Conservation (phyloP, 2,888 invertebrate species). For the Drosophila picticornis region DNA sequence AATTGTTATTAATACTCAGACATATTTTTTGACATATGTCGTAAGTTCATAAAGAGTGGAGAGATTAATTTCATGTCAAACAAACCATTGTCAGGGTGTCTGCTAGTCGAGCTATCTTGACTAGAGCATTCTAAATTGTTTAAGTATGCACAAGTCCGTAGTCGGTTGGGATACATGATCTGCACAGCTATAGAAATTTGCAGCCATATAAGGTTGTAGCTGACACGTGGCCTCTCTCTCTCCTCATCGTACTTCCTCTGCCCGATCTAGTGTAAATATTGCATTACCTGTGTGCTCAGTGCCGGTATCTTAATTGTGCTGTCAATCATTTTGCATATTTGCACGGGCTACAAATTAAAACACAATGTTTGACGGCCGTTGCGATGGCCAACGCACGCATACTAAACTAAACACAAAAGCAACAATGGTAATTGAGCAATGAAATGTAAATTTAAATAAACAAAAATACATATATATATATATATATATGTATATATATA, state of each 20-base stretch:
- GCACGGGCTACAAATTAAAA: constrained; percentile 54
- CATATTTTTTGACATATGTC: neutral
- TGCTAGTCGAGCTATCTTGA: neutral
- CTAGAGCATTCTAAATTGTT: neutral
- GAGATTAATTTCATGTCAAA: rapidly evolving
- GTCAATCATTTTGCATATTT: constrained; percentile 81
- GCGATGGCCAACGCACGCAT: constrained; percentile 50
- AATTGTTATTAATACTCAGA: neutral
- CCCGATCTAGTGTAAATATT: constrained; percentile 9
- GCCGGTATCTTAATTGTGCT: constrained; percentile 74
- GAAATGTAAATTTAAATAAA: constrained; percentile 46
- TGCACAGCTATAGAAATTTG: constrained; percentile 37
- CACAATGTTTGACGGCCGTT: constrained; percentile 58
- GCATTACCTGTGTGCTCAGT: constrained; percentile 37
- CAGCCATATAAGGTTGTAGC: constrained; percentile 65
- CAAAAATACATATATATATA: constrained; percentile 6
- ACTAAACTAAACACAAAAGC: neutral
- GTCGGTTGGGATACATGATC: constrained; percentile 49
- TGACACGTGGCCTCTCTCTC: constrained; percentile 36
- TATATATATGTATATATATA: neutral
- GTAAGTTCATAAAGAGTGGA: neutral
- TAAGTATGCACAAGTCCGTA: neutral
- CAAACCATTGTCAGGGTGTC: neutral
- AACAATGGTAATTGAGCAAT: constrained; percentile 20
- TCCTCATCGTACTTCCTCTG: neutral